Evolutionary conservation across 2,113 vertebrate species (phyloP).

Genomic region (Pleuronectes platessa): DNA sequence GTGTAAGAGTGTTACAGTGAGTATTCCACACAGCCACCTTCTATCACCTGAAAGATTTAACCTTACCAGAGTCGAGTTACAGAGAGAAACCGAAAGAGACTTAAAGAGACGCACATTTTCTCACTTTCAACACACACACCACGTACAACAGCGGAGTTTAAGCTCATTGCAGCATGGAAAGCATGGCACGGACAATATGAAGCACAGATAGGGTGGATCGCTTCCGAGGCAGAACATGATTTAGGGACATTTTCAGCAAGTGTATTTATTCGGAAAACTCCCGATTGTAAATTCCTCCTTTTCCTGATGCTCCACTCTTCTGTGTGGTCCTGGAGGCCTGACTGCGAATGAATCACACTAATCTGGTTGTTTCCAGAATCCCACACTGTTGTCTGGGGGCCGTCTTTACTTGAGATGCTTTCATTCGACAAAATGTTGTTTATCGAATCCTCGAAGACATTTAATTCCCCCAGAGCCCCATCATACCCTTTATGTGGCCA

Average conservation of each 20-base stretch:
- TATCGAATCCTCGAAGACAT: background rate
- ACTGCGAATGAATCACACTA: background rate
- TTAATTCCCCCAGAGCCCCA: background rate
- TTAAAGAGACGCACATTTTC: constrained; percentile 24
- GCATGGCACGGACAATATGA: constrained; percentile 62
- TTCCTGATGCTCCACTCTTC: constrained; percentile 31
- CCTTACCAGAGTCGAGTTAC: constrained; percentile 27
- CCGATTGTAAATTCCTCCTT: background rate
- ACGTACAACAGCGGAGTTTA: constrained; percentile 56
- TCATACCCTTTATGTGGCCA: background rate
- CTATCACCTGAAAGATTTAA: constrained; percentile 43
- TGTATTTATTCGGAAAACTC: background rate
- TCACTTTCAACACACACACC: constrained; percentile 42
- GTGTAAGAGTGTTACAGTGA: constrained; percentile 15
- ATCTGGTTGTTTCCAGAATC: background rate
- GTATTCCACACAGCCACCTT: constrained; percentile 52
- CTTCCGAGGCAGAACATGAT: background rate
- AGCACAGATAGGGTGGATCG: constrained; percentile 23
- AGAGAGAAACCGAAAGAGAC: constrained; percentile 40
- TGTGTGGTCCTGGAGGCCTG: constrained; percentile 12
- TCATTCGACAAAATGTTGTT: background rate
- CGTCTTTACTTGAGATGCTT: constrained; percentile 2
- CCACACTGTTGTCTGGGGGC: background rate
- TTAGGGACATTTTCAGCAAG: constrained; percentile 9
- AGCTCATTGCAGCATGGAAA: constrained; percentile 77